Base-by-base conservation (phyloP, 2,797 vertebrate genomes). In the Gymnothorax javanicus region DNA sequence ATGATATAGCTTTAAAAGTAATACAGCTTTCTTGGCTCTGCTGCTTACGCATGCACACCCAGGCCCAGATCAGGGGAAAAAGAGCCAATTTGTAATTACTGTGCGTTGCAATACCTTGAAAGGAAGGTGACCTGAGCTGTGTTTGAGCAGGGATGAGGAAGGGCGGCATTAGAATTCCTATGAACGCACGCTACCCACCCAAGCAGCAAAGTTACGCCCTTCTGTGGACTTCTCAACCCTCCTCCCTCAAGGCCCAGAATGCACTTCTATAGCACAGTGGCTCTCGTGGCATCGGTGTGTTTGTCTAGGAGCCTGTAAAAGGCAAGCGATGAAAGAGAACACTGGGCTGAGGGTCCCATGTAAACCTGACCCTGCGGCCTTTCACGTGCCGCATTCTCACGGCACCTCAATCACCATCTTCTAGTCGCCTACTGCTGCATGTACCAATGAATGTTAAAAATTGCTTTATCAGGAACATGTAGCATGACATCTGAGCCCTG, bases 251-350 rank as follows among this genome's bases (percentile, higher is more conserved):
- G 52, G 77, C 77, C 77, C 77, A 54, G 4, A 81, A 81, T 81
- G 77, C 77, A 23, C 17, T 23, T 20, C 77, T 9, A 7, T 1
- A 50, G 56, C 52, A 81, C 50, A 54, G 77, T 7, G 52, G 50
- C 2, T 52, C 43, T 15, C 20, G 56, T 50, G 52, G 50, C 17
- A 43, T 56, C 50, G 77, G 77, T 9, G 77, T 81, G 50, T 81
- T 81, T 17, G 50, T 81, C 77, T 81, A 54, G 77, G 17, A 54
- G 77, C 77, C 77, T 11, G 73, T 77, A 77, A 52, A 77, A 77
- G 73, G 73, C 27, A 1, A 81, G 77, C 77, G 20, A 81, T 56
- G 52, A 54, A 54, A 81, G 50, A 52, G 7, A 8, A 81, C 50
- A 56, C 17, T 4, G 52, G 25, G 77, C 50, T 4, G 50, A 56